Percentiles rank a stretch among this genome's conserved stretches.
phyloP scores from a whole-genome alignment of 2,888 invertebrate species.

The Drosophila paranaensis region DNA sequence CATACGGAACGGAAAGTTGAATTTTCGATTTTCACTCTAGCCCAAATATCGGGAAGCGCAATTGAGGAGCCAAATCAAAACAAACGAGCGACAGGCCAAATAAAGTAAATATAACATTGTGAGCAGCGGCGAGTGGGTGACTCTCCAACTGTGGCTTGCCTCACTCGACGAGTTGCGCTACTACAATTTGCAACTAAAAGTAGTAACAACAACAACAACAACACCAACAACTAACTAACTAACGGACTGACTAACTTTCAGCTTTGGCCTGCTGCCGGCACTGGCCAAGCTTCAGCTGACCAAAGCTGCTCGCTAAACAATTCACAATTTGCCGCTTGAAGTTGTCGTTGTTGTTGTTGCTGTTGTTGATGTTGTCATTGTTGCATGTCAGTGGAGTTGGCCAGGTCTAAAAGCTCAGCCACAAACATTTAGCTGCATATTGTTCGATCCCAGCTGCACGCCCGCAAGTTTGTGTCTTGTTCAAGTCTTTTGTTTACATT shows the following conservation, averaged over 20 bases:
- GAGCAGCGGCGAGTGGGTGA: constrained; percentile 21
- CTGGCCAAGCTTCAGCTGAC: constrained; percentile 48
- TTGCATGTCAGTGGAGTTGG: constrained; percentile 42
- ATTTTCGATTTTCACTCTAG: constrained; percentile 19
- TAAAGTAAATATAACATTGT: constrained; percentile 26
- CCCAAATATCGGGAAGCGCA: constrained; percentile 30
- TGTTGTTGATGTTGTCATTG: not conserved
- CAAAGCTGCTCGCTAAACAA: constrained; percentile 43
- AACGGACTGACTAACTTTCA: constrained; percentile 41
- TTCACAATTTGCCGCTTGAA: constrained; percentile 39
- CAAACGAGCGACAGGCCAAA: constrained; percentile 31
- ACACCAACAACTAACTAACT: constrained; percentile 10
- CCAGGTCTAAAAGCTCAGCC: constrained; percentile 20
- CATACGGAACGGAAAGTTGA: constrained; percentile 51
- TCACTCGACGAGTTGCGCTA: constrained; percentile 29
- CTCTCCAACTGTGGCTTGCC: constrained; percentile 35
- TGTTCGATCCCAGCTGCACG: constrained; percentile 6
- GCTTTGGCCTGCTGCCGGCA: constrained; percentile 21
- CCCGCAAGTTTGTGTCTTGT: constrained; percentile 63
- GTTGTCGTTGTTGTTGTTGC: constrained; percentile 19
- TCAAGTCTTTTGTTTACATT: constrained; percentile 70
- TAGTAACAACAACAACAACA: constrained; percentile 13
- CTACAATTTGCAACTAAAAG: constrained; percentile 41
- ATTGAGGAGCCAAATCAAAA: constrained; percentile 31
- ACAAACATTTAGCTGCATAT: constrained; percentile 8